A percentile compares a stretch with the other conserved stretches of the same genome.
Conservation (phyloP, 2,113 vertebrate species). For the Talpa occidentalis region DNA sequence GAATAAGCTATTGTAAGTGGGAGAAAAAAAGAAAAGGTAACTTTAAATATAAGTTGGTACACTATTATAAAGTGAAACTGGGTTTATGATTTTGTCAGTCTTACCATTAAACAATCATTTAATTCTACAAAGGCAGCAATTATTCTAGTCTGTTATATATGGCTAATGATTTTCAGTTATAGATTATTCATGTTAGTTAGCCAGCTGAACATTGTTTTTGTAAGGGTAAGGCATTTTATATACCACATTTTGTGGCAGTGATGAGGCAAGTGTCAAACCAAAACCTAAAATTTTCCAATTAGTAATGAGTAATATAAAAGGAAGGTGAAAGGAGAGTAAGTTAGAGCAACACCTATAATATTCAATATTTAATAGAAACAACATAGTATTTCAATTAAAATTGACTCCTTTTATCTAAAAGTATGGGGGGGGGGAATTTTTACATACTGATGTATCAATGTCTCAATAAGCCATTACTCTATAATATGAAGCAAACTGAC, state of each 20-base stretch:
- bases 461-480: slow-evolving; percentile 55
- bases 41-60: background rate
- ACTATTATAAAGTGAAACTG: slow-evolving; percentile 67
- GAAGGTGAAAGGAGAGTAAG: slow-evolving; percentile 26
- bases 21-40: slow-evolving; percentile 32
- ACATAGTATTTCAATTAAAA: slow-evolving; percentile 45
- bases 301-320: slow-evolving; percentile 30
- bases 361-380: slow-evolving; percentile 40
- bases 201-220: slow-evolving; percentile 77
- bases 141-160: slow-evolving; percentile 77
- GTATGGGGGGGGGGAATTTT: background rate
- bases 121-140: slow-evolving; percentile 82
- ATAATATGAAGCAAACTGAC: slow-evolving; percentile 65
- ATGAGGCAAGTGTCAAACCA: slow-evolving; percentile 62
- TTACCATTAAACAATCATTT: slow-evolving; percentile 72
- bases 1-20: background rate
- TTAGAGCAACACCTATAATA: slow-evolving; percentile 44
- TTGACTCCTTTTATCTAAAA: slow-evolving; percentile 28
- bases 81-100: slow-evolving; percentile 51
- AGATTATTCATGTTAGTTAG: slow-evolving; percentile 80
- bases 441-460: background rate
- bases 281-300: slow-evolving; percentile 56
- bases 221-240: slow-evolving; percentile 75
- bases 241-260: slow-evolving; percentile 75
- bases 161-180: slow-evolving; percentile 81